Conservation (phyloP, 2,797 vertebrate genomes). For the Brotula barbata region DNA sequence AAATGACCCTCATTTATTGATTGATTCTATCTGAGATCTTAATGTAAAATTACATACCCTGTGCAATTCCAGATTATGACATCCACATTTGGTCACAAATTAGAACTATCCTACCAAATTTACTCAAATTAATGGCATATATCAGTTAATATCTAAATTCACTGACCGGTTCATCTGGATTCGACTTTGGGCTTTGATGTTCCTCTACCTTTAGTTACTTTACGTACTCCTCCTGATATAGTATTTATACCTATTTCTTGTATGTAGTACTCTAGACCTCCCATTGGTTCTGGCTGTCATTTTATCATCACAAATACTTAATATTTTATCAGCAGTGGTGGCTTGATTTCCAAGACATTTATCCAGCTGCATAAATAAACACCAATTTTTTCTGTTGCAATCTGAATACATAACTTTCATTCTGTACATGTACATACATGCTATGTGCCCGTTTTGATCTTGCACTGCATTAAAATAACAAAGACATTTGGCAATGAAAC, state of each 20-base stretch:
- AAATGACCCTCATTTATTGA: conserved; percentile 12
- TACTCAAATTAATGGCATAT: not conserved
- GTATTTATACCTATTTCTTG: conserved; percentile 12
- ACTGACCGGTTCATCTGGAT: conserved; percentile 9
- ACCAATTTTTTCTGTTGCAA: not conserved
- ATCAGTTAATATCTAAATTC: conserved; percentile 11
- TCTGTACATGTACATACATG: not conserved
- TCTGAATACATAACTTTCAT: conserved; percentile 3
- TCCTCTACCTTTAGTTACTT: conserved; percentile 16
- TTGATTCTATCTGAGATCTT: conserved; percentile 33
- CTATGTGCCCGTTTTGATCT: conserved; percentile 5
- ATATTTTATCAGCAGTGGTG: conserved; percentile 6
- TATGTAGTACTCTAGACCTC: conserved; percentile 3
- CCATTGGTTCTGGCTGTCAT: conserved; percentile 2
- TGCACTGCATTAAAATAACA: conserved; percentile 8
- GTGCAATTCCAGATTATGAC: conserved; percentile 24
- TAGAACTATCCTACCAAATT: conserved; percentile 10
- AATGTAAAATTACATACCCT: conserved; percentile 25
- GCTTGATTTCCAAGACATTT: conserved; percentile 23
- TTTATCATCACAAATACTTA: conserved; percentile 1
- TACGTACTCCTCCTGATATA: conserved; percentile 11
- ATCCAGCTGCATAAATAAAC: conserved; percentile 14
- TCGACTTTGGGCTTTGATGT: conserved; percentile 1
- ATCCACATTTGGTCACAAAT: conserved; percentile 28
- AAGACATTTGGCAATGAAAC: not conserved